Conservation (phyloP, 2,113 vertebrate genomes). For the Saimiri boliviensis region DNA sequence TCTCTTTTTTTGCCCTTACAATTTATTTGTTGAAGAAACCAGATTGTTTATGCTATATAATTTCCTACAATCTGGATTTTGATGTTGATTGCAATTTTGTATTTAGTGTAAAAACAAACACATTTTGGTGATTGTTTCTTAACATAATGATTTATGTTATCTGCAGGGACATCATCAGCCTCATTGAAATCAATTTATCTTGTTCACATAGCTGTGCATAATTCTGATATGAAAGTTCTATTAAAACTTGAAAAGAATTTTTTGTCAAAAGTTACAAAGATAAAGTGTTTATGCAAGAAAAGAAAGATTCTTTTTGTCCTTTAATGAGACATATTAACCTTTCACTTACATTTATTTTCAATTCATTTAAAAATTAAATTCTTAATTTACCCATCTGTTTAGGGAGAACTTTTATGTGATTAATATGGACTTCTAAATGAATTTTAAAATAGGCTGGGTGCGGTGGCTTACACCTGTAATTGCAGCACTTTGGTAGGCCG, state of each 20-base stretch:
- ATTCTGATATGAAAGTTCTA: not conserved
- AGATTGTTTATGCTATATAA: not conserved
- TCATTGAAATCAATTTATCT: not conserved
- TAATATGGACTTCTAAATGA: not conserved
- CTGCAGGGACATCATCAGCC: not conserved
- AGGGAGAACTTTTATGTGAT: not conserved
- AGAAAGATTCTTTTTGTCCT: not conserved
- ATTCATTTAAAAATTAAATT: conserved; percentile 28
- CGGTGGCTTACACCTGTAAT: too few species aligned
- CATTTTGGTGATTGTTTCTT: not conserved
- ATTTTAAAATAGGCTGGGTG: not conserved
- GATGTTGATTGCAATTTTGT: conserved; percentile 1
- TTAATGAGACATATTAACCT: not conserved
- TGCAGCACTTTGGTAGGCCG: too few species aligned
- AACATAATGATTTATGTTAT: not conserved
- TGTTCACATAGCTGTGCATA: not conserved
- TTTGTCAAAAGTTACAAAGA: not conserved
- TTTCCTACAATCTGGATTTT: not conserved
- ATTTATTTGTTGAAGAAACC: not conserved
- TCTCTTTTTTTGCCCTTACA: not conserved
- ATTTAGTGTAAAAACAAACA: conserved; percentile 25
- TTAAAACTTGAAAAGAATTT: not conserved
- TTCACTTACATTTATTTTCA: conserved; percentile 18
- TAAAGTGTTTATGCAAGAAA: not conserved
- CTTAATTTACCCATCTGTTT: not conserved